Base-by-base conservation (phyloP, 2,888 invertebrate species). In the Pollenia angustigena region DNA sequence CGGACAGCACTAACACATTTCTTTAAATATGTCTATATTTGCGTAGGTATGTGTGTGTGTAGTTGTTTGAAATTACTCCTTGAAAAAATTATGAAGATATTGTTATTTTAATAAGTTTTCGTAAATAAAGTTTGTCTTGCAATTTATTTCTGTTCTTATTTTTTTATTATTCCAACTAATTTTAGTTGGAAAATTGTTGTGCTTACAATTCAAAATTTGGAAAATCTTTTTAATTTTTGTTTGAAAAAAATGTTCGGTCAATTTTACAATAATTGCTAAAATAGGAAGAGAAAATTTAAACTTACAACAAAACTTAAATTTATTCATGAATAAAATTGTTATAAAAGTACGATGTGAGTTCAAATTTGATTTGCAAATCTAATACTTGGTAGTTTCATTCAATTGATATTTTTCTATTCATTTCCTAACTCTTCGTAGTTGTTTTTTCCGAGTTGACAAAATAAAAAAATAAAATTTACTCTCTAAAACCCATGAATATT, bases 61-160 rank as follows among this genome's bases (percentile, higher is more conserved):
- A 16, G 4, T 40, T 68, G 48, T 16, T 14, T 68, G 48, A 75
- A 75, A 75, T 64, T 46, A 23, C 18, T 23, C 18, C 14, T 48
- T 52, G 18, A 46, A 80, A 44, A 80, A 69, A 75, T 75, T 75
- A 75, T 75, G 23, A 75, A 50, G 62, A 64, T 79, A 69, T 79
- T 60, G 54, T 79, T 68, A 69, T 80, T 80, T 72, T 80, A 75
- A 75, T 75, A 64, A 75, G 52, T 62, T 75, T 75, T 62, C 58
- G 40, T 64, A 32, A 50, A 56, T 62, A 18, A 80, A 80, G 71
- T 64, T 52, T 44, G 62, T 72, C 44, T 32, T 71, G n/a, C 18
- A 64, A 58, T 54, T 66, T 66, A 16, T 56, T n/a, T 54, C 23
- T 48, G 7, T 40, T 40, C 14, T 69, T 40, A 52, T 12, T 8